A percentile compares a stretch with the other conserved stretches of the same genome.
phyloP scores from a whole-genome alignment of 2,888 invertebrate genomes.

The Himalopsyche tibetana region DNA sequence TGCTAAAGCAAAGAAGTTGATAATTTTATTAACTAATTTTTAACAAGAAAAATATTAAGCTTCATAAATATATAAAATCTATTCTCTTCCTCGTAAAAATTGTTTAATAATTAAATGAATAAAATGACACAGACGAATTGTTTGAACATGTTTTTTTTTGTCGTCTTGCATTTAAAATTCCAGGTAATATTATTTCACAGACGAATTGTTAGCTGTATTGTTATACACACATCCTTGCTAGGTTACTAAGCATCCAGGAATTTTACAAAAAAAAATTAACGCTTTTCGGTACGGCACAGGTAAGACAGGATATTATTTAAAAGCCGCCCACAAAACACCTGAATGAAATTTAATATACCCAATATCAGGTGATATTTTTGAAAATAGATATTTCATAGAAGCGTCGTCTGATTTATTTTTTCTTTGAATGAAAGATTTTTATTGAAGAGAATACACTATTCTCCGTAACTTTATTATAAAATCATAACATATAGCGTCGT shows the following conservation, averaged over 20 bases:
- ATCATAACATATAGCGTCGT: no score
- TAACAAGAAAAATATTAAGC: no score
- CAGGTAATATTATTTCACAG: conserved; percentile 22
- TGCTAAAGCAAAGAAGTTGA: no score
- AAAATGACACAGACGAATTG: background rate
- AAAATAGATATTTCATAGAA: no score
- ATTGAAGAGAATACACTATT: no score
- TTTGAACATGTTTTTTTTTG: background rate
- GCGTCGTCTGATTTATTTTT: no score
- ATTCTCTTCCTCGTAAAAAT: no score
- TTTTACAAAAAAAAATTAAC: conserved; percentile 45
- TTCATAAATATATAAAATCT: no score
- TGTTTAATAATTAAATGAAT: background rate
- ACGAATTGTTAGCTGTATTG: background rate
- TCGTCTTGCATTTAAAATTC: background rate
- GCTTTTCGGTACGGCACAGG: conserved; percentile 2
- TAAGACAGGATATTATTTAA: background rate
- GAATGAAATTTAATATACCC: background rate
- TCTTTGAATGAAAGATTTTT: no score
- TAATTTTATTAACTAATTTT: no score
- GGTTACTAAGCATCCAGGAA: conserved; percentile 45
- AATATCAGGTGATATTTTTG: background rate
- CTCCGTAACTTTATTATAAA: no score
- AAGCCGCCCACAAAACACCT: conserved; percentile 6
- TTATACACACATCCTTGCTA: background rate